Conservation (phyloP, 2,797 vertebrate genomes). For the Poecilia gillii region DNA sequence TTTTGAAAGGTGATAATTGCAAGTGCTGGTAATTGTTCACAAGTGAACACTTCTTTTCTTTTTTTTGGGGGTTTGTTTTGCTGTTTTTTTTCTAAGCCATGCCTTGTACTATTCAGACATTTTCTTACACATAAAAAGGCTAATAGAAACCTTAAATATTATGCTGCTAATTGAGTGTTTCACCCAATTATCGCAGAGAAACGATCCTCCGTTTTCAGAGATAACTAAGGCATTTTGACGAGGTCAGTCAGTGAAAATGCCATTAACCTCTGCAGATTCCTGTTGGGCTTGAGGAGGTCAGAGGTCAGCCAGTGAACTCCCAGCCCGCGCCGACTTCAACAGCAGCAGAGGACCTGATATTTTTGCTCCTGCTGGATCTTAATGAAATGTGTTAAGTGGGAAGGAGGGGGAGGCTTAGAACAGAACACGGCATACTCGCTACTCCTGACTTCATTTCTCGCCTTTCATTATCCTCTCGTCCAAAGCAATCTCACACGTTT, state of each 20-base stretch:
- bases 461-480: slow-evolving; percentile 63
- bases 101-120: slow-evolving; percentile 18
- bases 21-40: slow-evolving; percentile 34
- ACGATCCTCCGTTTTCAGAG: slow-evolving; percentile 43
- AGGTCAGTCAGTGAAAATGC: slow-evolving; percentile 71
- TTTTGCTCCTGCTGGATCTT: slow-evolving; percentile 57
- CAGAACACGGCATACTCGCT: slow-evolving; percentile 47
- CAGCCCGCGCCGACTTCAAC: slow-evolving; percentile 38
- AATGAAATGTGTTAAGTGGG: slow-evolving; percentile 69
- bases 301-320: slow-evolving; percentile 69
- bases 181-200: slow-evolving; percentile 31
- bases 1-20: slow-evolving; percentile 46
- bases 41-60: background rate
- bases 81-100: background rate
- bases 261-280: slow-evolving; percentile 65
- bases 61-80: background rate
- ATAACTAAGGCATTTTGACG: slow-evolving; percentile 65
- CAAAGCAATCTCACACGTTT: slow-evolving; percentile 54
- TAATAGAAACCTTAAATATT: slow-evolving; percentile 29
- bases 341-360: slow-evolving; percentile 61
- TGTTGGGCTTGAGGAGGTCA: slow-evolving; percentile 54
- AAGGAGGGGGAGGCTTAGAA: slow-evolving; percentile 38
- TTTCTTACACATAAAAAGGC: slow-evolving; percentile 7
- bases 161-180: slow-evolving; percentile 27
- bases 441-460: slow-evolving; percentile 57